phyloP scores from a whole-genome alignment of 2,113 vertebrate species.

The Pedionomus torquatus region DNA sequence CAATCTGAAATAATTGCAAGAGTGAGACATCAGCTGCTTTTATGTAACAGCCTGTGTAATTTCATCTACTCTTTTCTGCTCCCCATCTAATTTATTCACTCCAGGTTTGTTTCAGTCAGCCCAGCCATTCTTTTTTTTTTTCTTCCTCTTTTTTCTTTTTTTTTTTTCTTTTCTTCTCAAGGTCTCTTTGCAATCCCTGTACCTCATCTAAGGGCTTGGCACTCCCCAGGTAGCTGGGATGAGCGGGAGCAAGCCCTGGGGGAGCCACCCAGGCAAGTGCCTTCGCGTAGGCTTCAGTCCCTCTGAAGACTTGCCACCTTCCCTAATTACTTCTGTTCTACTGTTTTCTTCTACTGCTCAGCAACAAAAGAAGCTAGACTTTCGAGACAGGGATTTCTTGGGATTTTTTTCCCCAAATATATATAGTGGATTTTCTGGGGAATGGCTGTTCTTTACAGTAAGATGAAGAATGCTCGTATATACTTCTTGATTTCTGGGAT shows the following conservation, averaged over 20 bases:
- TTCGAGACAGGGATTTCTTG: neutral
- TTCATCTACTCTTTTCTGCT: neutral
- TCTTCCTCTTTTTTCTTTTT: neutral
- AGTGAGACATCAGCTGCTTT: conserved; percentile 44
- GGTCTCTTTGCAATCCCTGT: neutral
- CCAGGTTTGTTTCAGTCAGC: conserved; percentile 12
- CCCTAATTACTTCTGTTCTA: neutral
- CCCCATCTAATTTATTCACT: conserved; percentile 39
- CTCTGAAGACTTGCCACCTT: neutral
- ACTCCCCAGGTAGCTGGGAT: neutral
- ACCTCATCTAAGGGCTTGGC: neutral
- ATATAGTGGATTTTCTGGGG: neutral
- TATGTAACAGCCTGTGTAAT: neutral
- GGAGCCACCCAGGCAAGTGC: accelerated
- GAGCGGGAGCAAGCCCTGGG: neutral
- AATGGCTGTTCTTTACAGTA: neutral
- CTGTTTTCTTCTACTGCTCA: neutral
- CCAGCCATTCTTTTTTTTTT: neutral
- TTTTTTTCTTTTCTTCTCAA: neutral
- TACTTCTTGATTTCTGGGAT: neutral
- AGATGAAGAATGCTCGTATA: neutral
- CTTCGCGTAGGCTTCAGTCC: neutral
- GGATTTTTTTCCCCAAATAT: neutral
- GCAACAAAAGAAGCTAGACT: neutral
- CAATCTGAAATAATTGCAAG: neutral